A percentile compares a stretch with the other conserved stretches of the same genome.
Conservation (phyloP, 2,797 vertebrate genomes). For the Neosalanx taihuensis region DNA sequence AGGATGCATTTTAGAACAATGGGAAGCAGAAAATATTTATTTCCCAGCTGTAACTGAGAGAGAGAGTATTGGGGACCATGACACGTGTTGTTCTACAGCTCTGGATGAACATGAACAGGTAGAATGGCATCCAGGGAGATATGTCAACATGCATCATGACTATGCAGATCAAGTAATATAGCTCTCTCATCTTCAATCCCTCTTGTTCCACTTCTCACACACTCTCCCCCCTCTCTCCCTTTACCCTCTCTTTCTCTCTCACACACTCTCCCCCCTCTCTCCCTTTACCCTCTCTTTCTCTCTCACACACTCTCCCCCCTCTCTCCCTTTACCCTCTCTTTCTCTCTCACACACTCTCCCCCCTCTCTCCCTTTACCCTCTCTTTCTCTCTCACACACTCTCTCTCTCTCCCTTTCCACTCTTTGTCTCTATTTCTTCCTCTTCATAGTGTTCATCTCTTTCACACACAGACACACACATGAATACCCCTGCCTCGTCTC, state of each 20-base stretch:
- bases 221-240: not conserved
- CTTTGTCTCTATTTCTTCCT: not conserved
- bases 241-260: not conserved
- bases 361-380: not conserved
- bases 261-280: not conserved
- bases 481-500: too few species aligned
- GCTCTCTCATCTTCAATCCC: not conserved
- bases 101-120: too few species aligned
- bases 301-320: not conserved
- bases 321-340: not conserved
- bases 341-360: not conserved
- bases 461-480: not conserved
- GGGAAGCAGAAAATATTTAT: too few species aligned
- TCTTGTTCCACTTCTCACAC: not conserved
- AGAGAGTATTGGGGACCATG: too few species aligned
- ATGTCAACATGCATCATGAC: constrained; percentile 14
- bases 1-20: too few species aligned
- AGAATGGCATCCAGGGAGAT: too few species aligned
- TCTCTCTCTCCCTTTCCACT: not conserved
- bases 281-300: not conserved
- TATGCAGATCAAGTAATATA: not conserved
- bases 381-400: not conserved
- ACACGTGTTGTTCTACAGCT: too few species aligned
- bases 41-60: too few species aligned
- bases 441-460: not conserved